Evolutionary conservation across 2,888 invertebrate genomes (phyloP), one percentile per base, ranked within the genome.

Genomic region (Neocrepidodera transversa): DNA sequence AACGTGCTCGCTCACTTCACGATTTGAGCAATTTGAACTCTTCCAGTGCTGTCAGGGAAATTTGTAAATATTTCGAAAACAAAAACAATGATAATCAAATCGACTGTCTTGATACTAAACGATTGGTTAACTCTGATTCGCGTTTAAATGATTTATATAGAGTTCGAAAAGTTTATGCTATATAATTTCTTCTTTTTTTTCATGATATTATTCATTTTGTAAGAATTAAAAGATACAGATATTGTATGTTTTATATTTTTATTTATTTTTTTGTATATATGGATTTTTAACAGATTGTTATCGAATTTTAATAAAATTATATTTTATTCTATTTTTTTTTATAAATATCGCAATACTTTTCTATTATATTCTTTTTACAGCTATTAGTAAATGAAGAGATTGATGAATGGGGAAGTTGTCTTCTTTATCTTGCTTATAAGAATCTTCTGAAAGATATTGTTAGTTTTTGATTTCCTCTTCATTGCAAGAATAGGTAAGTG

Each of bases 1-100:
- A 88, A 57, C 81, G 89, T 2, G 87, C 88, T 0, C 81, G 86
- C 5, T 89, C 88, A 0, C 76, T 89, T 68, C 88, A 89, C 76
- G 88, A 89, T 78, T 79, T 85, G 18, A 82, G 82, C 38, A 77
- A 82, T 54, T 71, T 75, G 2, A 79, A 84, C 58, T 82, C 83
- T 7, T 74, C 71, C 40, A 72, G 74, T 8, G 79, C 77, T 16
- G 88, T 89, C 16, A 82, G 87, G 56, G 87, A 89, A 73, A 84
- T 89, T 79, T 86, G 89, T 67, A 85, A 87, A 76, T 87, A 87
- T 78, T 89, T 89, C 77, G 89, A 88, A 73, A 85, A 85, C 36
- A 78, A 76, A 68, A 70, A 63, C 42, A 49, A 51, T 6, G 57
- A 62, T n/a, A 45, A 59, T 7, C 43, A 42, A n/a, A 16, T 32